These are phyloP conservation scores for Muscicapa adusta DNA, from an alignment of 2,113 vertebrate species.

Conservation along the genomic window DNA sequence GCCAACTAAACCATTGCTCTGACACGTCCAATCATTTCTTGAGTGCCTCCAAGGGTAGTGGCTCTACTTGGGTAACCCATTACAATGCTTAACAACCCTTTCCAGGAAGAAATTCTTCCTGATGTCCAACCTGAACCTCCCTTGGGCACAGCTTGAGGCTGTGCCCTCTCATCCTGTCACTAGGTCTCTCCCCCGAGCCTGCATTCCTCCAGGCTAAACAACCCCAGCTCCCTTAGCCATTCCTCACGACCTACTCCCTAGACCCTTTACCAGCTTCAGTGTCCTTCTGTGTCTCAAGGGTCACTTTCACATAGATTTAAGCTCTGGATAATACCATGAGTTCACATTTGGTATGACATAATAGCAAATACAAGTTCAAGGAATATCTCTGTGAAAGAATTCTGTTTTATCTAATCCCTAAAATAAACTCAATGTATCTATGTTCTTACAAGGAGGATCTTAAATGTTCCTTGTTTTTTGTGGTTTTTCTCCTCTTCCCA, in stretches of 20 bases:
- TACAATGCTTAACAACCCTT: not conserved
- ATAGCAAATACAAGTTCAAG: not conserved
- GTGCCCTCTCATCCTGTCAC: not conserved
- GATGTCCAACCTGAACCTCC: not conserved
- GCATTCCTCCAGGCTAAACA: not conserved
- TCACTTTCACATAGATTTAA: not conserved
- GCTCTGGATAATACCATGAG: not conserved
- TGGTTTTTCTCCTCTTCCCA: rapidly evolving
- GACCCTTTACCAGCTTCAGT: rapidly evolving
- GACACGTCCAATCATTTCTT: not conserved
- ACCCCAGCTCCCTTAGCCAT: not conserved
- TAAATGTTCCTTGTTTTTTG: not conserved
- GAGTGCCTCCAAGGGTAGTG: not conserved
- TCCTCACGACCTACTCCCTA: not conserved
- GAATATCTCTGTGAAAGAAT: not conserved
- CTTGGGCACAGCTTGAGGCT: not conserved
- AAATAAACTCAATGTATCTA: not conserved
- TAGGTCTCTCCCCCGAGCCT: not conserved
- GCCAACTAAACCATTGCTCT: not conserved
- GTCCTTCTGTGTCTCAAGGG: not conserved
- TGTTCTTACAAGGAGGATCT: not conserved
- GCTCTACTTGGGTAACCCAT: not conserved
- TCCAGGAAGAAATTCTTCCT: not conserved
- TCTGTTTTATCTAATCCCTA: not conserved
- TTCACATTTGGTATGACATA: not conserved